Percentiles rank a stretch among this genome's conserved stretches.
Evolutionary conservation across 2,113 vertebrate genomes (phyloP).

Genomic region (Rhadina sibilatrix): DNA sequence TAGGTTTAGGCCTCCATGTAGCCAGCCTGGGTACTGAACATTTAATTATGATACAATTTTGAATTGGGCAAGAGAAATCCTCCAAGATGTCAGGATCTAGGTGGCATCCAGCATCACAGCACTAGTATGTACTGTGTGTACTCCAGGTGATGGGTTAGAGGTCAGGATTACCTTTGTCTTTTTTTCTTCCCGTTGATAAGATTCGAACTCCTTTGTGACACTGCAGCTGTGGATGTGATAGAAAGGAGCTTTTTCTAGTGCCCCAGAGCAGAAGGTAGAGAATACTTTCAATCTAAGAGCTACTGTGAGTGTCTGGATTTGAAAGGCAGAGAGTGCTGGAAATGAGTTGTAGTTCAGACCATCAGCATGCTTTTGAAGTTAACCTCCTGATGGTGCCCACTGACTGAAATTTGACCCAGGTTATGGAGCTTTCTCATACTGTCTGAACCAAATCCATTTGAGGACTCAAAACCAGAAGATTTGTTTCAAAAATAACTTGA

Average conservation of each 20-base stretch:
- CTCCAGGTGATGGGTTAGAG: background rate
- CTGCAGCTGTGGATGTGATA: background rate
- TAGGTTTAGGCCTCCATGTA: background rate
- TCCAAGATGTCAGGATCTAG: background rate
- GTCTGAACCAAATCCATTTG: background rate
- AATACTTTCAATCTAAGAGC: background rate
- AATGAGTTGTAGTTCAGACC: background rate
- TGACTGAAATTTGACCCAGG: background rate
- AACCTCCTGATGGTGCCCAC: background rate
- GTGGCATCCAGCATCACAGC: background rate
- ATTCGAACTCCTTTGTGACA: background rate
- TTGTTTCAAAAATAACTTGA: background rate
- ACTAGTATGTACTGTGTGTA: background rate
- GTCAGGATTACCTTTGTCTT: background rate
- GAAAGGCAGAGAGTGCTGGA: background rate
- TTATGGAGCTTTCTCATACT: background rate
- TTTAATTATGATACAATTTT: background rate
- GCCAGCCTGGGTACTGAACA: background rate
- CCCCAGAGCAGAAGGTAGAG: background rate
- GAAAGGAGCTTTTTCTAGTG: background rate
- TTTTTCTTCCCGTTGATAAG: background rate
- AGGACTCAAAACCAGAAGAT: background rate
- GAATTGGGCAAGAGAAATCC: background rate
- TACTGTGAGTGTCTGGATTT: background rate
- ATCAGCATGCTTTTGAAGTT: background rate